Conservation (phyloP, 2,113 vertebrate genomes). For the Suricata suricatta region DNA sequence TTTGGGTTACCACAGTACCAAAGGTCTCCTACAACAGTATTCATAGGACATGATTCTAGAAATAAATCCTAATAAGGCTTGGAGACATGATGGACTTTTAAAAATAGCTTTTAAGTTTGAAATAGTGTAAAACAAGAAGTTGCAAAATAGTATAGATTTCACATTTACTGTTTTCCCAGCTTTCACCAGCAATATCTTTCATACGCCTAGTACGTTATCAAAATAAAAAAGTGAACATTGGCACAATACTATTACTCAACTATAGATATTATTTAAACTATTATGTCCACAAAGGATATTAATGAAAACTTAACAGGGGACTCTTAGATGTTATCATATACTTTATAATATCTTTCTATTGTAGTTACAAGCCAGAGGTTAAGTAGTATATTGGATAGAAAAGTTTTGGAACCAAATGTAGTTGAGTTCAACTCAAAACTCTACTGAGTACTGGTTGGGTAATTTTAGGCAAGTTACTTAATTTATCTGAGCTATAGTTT, state of each 20-base stretch:
- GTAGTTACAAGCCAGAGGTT: not conserved
- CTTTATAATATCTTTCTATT: not conserved
- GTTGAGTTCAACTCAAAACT: not conserved
- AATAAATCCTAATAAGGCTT: not conserved
- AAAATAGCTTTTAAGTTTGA: not conserved
- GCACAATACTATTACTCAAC: not conserved
- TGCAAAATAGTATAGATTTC: not conserved
- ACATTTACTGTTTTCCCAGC: not conserved
- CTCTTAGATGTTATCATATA: not conserved
- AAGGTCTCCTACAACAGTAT: not conserved
- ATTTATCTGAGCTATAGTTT: not conserved
- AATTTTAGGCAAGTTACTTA: not conserved
- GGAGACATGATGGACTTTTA: not conserved
- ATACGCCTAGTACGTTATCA: not conserved
- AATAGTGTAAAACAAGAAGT: not conserved
- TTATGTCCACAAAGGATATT: not conserved
- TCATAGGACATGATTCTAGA: not conserved
- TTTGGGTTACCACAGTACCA: not conserved
- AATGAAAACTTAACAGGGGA: not conserved
- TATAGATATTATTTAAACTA: not conserved
- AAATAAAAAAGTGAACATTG: slow-evolving; percentile 15
- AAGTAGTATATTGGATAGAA: not conserved
- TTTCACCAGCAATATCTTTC: not conserved
- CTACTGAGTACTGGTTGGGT: not conserved
- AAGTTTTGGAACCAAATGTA: not conserved